These are phyloP conservation scores for Eleginops maclovinus DNA, from an alignment of 2,113 vertebrate species.

Conservation along the genomic window DNA sequence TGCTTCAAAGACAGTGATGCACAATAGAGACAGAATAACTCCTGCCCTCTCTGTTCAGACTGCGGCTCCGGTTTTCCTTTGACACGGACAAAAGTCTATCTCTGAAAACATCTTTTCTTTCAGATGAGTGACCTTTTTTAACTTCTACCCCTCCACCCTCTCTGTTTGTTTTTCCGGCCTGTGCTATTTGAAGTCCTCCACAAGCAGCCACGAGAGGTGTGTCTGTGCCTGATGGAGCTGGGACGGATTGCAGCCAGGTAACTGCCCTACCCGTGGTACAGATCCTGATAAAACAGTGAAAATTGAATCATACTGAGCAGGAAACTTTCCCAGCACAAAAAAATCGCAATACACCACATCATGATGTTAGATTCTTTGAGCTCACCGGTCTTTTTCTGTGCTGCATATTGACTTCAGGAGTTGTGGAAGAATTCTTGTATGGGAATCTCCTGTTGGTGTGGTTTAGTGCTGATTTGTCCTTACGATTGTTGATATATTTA, in stretches of 20 bases:
- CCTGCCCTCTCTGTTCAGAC: constrained; percentile 31
- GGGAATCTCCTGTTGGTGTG: not conserved
- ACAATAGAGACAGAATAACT: constrained; percentile 48
- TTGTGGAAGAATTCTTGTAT: not conserved
- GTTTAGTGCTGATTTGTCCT: not conserved
- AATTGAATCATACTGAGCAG: not conserved
- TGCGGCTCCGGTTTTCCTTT: constrained; percentile 31
- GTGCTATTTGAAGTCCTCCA: constrained; percentile 89
- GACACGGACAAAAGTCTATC: constrained; percentile 55
- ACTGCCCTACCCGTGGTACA: not conserved
- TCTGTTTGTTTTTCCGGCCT: constrained; percentile 36
- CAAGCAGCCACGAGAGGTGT: constrained; percentile 96
- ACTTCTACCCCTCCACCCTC: constrained; percentile 1
- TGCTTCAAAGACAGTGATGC: constrained; percentile 59
- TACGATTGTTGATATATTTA: not conserved
- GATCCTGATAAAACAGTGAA: not conserved
- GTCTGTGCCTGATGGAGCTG: constrained; percentile 96
- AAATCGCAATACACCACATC: not conserved
- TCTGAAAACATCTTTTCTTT: constrained; percentile 62
- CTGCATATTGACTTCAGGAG: not conserved
- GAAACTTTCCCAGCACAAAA: not conserved
- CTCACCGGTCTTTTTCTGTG: not conserved
- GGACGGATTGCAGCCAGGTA: constrained; percentile 95
- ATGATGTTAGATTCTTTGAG: not conserved
- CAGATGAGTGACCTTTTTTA: constrained; percentile 39